Conservation (phyloP, 2,888 invertebrate species). For the Anthophora plumipes region DNA sequence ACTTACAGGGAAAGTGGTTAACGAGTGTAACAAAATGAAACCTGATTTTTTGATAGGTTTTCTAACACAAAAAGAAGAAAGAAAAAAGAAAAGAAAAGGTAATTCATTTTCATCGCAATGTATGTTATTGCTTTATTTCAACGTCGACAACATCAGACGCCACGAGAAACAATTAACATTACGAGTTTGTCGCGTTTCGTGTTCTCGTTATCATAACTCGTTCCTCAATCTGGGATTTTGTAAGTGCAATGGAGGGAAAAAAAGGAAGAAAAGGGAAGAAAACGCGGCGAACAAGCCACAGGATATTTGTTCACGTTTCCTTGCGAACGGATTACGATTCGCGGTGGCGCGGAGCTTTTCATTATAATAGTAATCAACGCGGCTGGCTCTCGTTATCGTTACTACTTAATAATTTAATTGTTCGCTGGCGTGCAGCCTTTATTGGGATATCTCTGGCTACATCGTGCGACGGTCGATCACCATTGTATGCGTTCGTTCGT, state of each 20-base stretch:
- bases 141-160: not conserved
- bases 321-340: constrained; percentile 45
- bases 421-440: constrained; percentile 83
- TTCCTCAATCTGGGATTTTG: constrained; percentile 2
- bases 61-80: no score
- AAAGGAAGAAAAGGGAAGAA: not conserved
- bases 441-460: constrained; percentile 81
- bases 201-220: constrained; percentile 5
- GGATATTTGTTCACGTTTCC: constrained; percentile 53
- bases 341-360: constrained; percentile 48
- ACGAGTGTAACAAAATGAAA: not conserved
- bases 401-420: constrained; percentile 84
- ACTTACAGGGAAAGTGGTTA: not conserved
- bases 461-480: constrained; percentile 70
- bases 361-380: constrained; percentile 82
- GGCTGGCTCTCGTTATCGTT: constrained; percentile 80
- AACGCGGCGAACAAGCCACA: not conserved
- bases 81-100: no score
- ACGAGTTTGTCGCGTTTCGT: not conserved
- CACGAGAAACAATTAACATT: constrained; percentile 11
- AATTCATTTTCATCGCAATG: not conserved
- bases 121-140: not conserved
- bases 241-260: not conserved
- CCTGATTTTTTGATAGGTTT: not conserved
- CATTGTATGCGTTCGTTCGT: constrained; percentile 23